Evolutionary conservation across 2,113 vertebrate genomes (phyloP), one percentile per base, ranked within the genome.

Genomic region (Megaceryle torquata): DNA sequence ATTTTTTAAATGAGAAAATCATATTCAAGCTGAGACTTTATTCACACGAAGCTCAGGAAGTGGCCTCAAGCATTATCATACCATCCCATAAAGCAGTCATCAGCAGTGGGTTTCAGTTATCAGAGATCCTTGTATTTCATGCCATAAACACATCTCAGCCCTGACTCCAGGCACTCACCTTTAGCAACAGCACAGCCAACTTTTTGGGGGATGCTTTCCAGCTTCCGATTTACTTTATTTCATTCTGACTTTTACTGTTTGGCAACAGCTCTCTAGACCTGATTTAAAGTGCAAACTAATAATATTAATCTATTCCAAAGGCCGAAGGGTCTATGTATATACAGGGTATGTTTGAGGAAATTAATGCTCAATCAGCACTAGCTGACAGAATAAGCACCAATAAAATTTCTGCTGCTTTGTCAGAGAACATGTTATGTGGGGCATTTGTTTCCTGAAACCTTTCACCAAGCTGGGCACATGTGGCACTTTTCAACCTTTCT

Each of bases 361-460:
- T 61, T 46, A 90, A 81, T 60, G 61, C 46, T 82, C 72, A 60
- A 15, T 88, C 92, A 90, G 86, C 83, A 89, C 5, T 20, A 88
- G 61, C 29, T 61, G 57, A 77, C 44, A 80, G 67, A 80, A 95
- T 63, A 94, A 96, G 65, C 13, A 2, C 87, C 63, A 93, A 54
- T 85, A 70, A 93, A 85, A 94, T 86, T 88, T 79, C 51, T 95
- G 35, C 64, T 87, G 56, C 88, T 90, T 80, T 94, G 77, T 88
- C n/a, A 56, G 74, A 41, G 69, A 94, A 90, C 64, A 37, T 86
- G 71, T 59, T 70, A 87, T 61, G 37, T 54, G 76, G 18, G 57
- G 67, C 68, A 89, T 87, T 75, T 31, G 13, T 87, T 96, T 94
- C 96, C 95, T 94, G 90, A 96, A 85, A 87, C 77, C 70, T 94